Evolutionary conservation across 2,113 vertebrate genomes (phyloP).

Genomic region (Hemiscyllium ocellatum): DNA sequence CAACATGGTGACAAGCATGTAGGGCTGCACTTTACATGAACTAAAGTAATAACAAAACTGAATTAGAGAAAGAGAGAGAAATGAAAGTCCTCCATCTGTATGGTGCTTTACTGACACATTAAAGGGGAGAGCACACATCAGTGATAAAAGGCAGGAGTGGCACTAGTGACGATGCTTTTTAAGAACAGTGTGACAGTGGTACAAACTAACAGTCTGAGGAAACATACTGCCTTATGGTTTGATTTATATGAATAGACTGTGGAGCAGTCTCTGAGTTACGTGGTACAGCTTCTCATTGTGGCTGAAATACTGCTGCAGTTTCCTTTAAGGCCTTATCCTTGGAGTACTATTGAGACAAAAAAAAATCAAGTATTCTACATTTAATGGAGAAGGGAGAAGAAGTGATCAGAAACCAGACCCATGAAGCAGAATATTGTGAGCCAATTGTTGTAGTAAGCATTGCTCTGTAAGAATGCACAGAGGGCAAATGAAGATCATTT

Average conservation of each 20-base stretch:
- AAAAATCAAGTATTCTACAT: background rate
- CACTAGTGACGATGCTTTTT: background rate
- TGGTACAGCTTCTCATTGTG: conserved; percentile 33
- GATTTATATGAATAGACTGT: conserved; percentile 32
- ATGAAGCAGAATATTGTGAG: background rate
- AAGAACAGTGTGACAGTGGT: background rate
- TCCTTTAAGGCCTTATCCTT: conserved; percentile 10
- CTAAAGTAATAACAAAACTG: conserved; percentile 27
- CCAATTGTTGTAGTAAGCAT: background rate
- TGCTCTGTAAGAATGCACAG: conserved; percentile 14
- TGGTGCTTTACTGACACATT: background rate
- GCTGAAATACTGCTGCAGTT: background rate
- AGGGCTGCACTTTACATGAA: conserved; percentile 47
- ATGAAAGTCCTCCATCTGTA: background rate
- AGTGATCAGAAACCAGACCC: background rate
- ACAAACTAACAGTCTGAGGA: background rate
- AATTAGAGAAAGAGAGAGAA: background rate
- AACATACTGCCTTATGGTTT: conserved; percentile 17
- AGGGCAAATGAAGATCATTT: background rate
- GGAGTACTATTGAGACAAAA: background rate
- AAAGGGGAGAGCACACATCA: background rate
- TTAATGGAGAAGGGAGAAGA: background rate
- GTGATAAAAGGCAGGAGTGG: background rate
- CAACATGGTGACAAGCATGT: conserved; percentile 44
- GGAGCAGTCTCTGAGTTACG: conserved; percentile 25